Evolutionary conservation across 2,113 vertebrate genomes (phyloP).

Genomic region (Lophius piscatorius): DNA sequence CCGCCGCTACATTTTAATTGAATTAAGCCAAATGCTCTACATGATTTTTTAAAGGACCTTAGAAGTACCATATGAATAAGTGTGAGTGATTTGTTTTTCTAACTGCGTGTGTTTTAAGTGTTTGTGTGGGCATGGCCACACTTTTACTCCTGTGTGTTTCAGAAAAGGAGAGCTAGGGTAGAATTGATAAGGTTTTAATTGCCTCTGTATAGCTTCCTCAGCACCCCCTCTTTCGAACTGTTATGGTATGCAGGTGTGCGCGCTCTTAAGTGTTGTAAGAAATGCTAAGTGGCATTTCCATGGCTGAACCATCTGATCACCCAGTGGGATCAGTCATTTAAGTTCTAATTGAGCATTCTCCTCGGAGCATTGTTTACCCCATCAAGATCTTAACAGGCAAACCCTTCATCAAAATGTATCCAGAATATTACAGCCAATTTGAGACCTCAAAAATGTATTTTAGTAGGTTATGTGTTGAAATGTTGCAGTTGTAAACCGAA

Average conservation of each 20-base stretch:
- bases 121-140: slow-evolving; percentile 9
- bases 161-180: slow-evolving; percentile 50
- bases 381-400: neutral
- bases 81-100: slow-evolving; percentile 64
- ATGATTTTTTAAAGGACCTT: slow-evolving; percentile 59
- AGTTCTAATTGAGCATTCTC: slow-evolving; percentile 13
- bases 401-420: no score
- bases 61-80: slow-evolving; percentile 70
- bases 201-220: slow-evolving; percentile 62
- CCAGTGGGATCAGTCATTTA: slow-evolving; percentile 24
- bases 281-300: slow-evolving; percentile 48
- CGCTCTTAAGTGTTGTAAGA: slow-evolving; percentile 46
- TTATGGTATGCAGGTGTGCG: slow-evolving; percentile 66
- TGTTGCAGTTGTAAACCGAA: neutral
- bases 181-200: slow-evolving; percentile 76
- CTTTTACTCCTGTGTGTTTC: slow-evolving; percentile 40
- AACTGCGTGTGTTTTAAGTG: slow-evolving; percentile 28
- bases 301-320: slow-evolving; percentile 29
- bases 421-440: neutral
- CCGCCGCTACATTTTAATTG: slow-evolving; percentile 71
- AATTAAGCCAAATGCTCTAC: slow-evolving; percentile 70
- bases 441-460: neutral
- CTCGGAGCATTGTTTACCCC: neutral
- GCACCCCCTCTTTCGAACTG: slow-evolving; percentile 36
- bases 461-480: neutral